Percentiles rank a stretch among this genome's conserved stretches.
Conservation (phyloP, 53 echinoderm and acorn worm species). For the Antedon mediterranea region DNA sequence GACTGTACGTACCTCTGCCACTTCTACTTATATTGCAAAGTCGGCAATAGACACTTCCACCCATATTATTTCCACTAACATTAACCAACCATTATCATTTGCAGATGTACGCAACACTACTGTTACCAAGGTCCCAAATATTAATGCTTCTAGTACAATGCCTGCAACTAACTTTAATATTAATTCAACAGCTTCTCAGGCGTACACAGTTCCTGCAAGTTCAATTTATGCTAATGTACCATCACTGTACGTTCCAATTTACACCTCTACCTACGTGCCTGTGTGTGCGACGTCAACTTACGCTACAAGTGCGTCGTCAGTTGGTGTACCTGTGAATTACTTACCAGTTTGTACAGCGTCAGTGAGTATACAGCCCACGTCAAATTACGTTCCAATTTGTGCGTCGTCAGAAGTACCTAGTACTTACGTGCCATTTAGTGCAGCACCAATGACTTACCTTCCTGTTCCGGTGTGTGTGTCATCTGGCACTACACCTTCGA, state of each 20-base stretch:
- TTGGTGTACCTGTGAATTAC: no score
- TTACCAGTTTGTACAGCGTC: no score
- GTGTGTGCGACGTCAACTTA: neutral
- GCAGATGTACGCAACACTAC: neutral
- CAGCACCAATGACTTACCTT: no score
- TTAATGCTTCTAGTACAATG: neutral
- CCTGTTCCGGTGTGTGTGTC: no score
- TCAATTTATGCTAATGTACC: neutral
- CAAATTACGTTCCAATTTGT: no score
- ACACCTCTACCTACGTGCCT: neutral
- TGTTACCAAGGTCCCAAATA: neutral
- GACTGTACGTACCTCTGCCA: no score
- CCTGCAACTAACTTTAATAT: no score
- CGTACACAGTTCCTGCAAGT: neutral
- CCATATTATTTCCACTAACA: neutral
- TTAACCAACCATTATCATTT: neutral
- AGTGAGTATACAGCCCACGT: no score
- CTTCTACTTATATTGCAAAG: neutral
- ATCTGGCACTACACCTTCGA: no score
- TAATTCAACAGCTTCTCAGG: neutral
- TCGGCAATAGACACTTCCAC: neutral
- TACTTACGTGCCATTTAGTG: no score
- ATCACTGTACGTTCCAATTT: neutral
- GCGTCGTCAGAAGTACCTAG: no score
- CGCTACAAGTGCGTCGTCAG: no score